These are phyloP conservation scores for Eospalax fontanierii DNA, from an alignment of 2,797 vertebrate genomes.

Conservation along the genomic window DNA sequence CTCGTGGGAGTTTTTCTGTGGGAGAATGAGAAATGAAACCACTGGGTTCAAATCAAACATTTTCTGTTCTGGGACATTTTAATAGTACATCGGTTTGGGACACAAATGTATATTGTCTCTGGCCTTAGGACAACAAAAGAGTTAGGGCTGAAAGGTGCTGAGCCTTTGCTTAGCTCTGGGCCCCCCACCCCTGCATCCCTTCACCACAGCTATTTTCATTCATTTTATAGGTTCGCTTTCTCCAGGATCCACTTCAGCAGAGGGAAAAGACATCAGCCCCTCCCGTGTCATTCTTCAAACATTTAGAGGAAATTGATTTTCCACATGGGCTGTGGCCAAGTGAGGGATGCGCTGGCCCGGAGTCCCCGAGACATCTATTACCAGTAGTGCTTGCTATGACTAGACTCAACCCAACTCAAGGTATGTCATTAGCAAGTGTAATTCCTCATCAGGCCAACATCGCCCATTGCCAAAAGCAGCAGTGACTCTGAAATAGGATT, in stretches of 20 bases:
- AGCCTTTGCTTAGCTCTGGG: background rate
- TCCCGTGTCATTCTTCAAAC: slow-evolving; percentile 85
- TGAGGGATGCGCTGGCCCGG: background rate
- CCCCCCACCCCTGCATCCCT: background rate
- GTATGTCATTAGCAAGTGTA: slow-evolving; percentile 78
- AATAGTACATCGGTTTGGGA: background rate
- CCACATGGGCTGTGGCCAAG: slow-evolving; percentile 82
- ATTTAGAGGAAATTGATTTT: slow-evolving; percentile 87
- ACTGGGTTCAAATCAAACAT: slow-evolving; percentile 11
- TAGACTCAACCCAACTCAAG: slow-evolving; percentile 82
- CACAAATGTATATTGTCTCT: slow-evolving; percentile 42
- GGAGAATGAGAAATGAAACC: slow-evolving; percentile 73
- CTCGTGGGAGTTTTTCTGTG: slow-evolving; percentile 42
- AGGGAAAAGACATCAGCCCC: slow-evolving; percentile 84
- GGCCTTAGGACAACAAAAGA: slow-evolving; percentile 35
- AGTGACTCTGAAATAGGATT: slow-evolving; percentile 84
- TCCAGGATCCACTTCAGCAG: slow-evolving; percentile 80
- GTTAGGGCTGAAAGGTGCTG: background rate
- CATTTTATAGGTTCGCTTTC: slow-evolving; percentile 74
- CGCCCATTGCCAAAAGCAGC: slow-evolving; percentile 77
- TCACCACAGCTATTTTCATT: slow-evolving; percentile 67
- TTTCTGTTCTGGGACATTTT: slow-evolving; percentile 65
- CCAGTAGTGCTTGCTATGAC: slow-evolving; percentile 70
- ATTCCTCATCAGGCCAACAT: slow-evolving; percentile 80
- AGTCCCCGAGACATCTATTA: slow-evolving; percentile 13